Conservation (phyloP, 2,888 invertebrate species). For the Temnothorax ravouxi region DNA sequence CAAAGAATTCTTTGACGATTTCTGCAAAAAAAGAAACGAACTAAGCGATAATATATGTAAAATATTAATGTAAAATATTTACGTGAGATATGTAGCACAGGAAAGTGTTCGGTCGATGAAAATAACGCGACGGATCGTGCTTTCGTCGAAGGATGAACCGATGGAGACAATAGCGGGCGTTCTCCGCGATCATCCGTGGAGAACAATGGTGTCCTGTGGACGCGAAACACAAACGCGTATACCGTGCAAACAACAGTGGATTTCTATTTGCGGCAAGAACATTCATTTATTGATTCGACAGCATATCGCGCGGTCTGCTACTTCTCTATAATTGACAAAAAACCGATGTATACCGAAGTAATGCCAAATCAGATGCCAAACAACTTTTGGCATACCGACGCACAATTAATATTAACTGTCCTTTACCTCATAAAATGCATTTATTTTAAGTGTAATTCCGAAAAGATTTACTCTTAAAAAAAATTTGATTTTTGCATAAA, state of each 20-base stretch:
- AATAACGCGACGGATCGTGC: conserved; percentile 4
- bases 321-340: conserved; percentile 18
- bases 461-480: neutral
- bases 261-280: conserved; percentile 34
- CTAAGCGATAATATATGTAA: neutral
- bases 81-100: neutral
- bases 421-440: conserved; percentile 15
- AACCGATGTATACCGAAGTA: neutral
- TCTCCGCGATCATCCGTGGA: conserved; percentile 16
- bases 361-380: neutral
- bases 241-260: conserved; percentile 22
- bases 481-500: neutral
- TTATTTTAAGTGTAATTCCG: neutral
- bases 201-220: conserved; percentile 28
- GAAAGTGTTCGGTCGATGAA: conserved; percentile 2
- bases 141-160: conserved; percentile 33
- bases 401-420: conserved; percentile 13
- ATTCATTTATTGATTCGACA: conserved; percentile 36
- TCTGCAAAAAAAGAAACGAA: neutral
- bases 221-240: conserved; percentile 8
- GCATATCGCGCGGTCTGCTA: conserved; percentile 3
- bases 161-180: conserved; percentile 8
- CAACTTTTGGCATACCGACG: neutral
- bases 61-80: conserved; percentile 6
- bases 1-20: neutral